Evolutionary conservation across 2,113 vertebrate species (phyloP).

Genomic region (Entomyzon cyanotis): DNA sequence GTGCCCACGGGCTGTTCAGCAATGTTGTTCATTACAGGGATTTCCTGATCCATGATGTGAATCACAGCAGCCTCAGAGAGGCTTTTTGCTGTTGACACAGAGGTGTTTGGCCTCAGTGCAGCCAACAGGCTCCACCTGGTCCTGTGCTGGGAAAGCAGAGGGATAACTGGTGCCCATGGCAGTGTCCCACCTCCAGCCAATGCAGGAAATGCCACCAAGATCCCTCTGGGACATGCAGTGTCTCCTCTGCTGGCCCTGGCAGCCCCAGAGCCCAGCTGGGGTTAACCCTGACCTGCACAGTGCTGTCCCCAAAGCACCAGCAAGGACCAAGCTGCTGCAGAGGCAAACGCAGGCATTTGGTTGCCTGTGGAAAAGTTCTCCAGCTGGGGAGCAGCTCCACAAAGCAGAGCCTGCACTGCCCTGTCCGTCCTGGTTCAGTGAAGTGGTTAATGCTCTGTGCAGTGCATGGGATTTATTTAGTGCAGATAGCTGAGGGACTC

Average conservation of each 20-base stretch:
- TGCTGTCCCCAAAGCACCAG: neutral
- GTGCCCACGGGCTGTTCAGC: neutral
- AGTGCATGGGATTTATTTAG: constrained; percentile 40
- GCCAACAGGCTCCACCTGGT: neutral
- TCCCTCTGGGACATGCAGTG: neutral
- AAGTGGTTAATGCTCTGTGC: constrained; percentile 23
- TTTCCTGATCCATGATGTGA: neutral
- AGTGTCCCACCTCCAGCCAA: neutral
- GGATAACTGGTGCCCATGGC: accelerated
- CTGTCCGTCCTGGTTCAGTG: neutral
- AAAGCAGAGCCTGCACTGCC: neutral
- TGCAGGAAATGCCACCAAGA: neutral
- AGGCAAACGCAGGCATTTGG: accelerated
- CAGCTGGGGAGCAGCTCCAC: neutral
- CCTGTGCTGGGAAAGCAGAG: accelerated
- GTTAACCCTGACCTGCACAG: neutral
- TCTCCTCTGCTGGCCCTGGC: neutral
- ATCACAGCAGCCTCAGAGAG: neutral
- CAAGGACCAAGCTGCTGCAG: accelerated
- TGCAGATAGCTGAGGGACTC: neutral
- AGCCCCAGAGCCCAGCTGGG: accelerated
- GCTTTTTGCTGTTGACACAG: accelerated
- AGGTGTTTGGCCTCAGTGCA: neutral
- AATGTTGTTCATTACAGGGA: neutral
- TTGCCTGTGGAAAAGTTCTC: neutral